Evolutionary conservation across 2,888 invertebrate genomes (phyloP).

Genomic region (Hydropsyche betteni): DNA sequence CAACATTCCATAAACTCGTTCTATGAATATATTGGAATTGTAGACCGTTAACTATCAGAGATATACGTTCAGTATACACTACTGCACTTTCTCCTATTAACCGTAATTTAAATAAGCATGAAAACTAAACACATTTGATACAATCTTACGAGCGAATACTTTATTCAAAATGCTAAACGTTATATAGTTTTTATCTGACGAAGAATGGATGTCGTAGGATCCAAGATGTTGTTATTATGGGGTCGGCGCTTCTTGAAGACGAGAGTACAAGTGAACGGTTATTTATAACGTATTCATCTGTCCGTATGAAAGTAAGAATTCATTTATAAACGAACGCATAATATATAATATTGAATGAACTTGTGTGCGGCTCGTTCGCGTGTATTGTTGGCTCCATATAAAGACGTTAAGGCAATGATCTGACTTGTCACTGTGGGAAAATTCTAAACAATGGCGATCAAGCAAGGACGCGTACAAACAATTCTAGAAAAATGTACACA

Average conservation of each 20-base stretch:
- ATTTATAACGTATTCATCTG: constrained; percentile 18
- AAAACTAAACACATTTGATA: not conserved
- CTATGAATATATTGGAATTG: constrained; percentile 14
- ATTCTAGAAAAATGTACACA: no score
- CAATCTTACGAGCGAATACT: not conserved
- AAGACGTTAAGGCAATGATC: constrained; percentile 11
- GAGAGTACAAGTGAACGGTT: constrained; percentile 35
- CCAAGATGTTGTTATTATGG: constrained; percentile 35
- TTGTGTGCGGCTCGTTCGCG: no score
- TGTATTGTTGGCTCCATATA: constrained; percentile 13
- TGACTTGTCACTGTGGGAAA: constrained; percentile 22
- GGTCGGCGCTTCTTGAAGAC: constrained; percentile 24
- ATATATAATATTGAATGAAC: constrained; percentile 8
- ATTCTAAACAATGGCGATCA: constrained; percentile 8
- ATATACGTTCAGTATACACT: not conserved
- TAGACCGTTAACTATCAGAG: constrained; percentile 8
- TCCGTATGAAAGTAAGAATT: constrained; percentile 30
- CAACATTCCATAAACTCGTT: constrained; percentile 12
- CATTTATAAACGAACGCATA: constrained; percentile 16
- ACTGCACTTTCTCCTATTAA: constrained; percentile 5
- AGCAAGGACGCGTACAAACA: not conserved
- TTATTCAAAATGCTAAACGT: not conserved
- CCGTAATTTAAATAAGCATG: not conserved
- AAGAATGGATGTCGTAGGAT: constrained; percentile 50
- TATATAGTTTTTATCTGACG: constrained; percentile 44